These are phyloP conservation scores for Drosophila equinoxialis DNA, from an alignment of 1,140 invertebrate genomes.

Conservation along the genomic window DNA sequence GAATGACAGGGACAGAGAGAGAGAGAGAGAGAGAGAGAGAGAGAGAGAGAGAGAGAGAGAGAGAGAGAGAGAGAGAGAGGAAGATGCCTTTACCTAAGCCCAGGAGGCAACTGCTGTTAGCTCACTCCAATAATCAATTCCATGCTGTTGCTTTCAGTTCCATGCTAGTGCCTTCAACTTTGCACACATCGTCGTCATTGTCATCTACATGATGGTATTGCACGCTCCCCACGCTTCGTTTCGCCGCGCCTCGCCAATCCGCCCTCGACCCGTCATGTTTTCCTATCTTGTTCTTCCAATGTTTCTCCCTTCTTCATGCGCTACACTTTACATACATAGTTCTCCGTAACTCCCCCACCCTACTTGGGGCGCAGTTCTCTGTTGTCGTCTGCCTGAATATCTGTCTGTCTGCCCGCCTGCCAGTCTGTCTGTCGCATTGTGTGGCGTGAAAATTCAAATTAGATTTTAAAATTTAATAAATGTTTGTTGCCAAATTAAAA, in stretches of 20 bases:
- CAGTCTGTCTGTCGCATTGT: slow-evolving; percentile 31
- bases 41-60: background rate
- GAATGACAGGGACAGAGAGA: background rate
- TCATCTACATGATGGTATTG: slow-evolving; percentile 5
- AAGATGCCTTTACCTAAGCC: slow-evolving; percentile 2
- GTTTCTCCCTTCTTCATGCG: slow-evolving; percentile 41
- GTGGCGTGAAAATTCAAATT: slow-evolving; percentile 78
- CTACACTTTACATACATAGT: slow-evolving; percentile 69
- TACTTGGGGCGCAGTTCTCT: slow-evolving; percentile 33
- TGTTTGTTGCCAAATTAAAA: slow-evolving; percentile 70
- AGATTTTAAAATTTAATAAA: slow-evolving; percentile 81
- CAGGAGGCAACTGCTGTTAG: slow-evolving; percentile 16
- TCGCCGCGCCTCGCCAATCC: background rate
- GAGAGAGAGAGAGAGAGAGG: background rate
- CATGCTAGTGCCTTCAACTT: slow-evolving; percentile 50
- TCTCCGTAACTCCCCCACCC: slow-evolving; percentile 8
- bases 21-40: background rate
- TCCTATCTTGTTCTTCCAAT: slow-evolving; percentile 11
- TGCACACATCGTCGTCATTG: slow-evolving; percentile 28
- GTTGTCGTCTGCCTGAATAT: slow-evolving; percentile 8
- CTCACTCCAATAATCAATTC: slow-evolving; percentile 55
- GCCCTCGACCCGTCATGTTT: background rate
- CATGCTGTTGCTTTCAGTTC: slow-evolving; percentile 54
- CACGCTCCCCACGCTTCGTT: slow-evolving; percentile 13
- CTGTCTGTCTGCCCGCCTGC: slow-evolving; percentile 18